Conservation (phyloP, 2,797 vertebrate genomes). For the Melanotaenia parkinsoni region DNA sequence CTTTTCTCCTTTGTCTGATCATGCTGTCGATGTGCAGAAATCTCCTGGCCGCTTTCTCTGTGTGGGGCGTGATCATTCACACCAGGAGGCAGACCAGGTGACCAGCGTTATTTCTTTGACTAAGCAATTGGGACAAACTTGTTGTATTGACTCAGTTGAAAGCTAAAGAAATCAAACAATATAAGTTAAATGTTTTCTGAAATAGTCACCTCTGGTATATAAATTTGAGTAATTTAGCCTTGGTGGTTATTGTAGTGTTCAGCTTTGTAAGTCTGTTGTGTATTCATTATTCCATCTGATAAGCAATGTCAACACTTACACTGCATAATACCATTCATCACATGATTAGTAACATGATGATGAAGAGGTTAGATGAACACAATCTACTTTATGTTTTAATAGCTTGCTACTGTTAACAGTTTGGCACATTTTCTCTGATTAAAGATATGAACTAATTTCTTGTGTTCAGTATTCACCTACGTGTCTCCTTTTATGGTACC, state of each 20-base stretch:
- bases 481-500: slow-evolving; percentile 9
- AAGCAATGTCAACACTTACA: slow-evolving; percentile 19
- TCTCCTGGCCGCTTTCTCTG: slow-evolving; percentile 72
- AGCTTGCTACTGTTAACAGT: slow-evolving; percentile 77
- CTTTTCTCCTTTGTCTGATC: slow-evolving; percentile 75
- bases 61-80: slow-evolving; percentile 71
- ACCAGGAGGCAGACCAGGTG: slow-evolving; percentile 78
- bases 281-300: slow-evolving; percentile 34
- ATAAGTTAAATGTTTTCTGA: slow-evolving; percentile 12
- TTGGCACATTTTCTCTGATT: slow-evolving; percentile 82
- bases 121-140: slow-evolving; percentile 52
- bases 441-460: slow-evolving; percentile 75
- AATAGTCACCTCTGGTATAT: slow-evolving; percentile 18
- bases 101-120: slow-evolving; percentile 71
- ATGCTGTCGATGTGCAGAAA: slow-evolving; percentile 78
- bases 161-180: slow-evolving; percentile 7
- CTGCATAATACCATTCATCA: slow-evolving; percentile 36
- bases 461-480: slow-evolving; percentile 64
- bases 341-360: slow-evolving; percentile 31
- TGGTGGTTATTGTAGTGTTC: slow-evolving; percentile 23
- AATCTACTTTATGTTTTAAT: slow-evolving; percentile 33
- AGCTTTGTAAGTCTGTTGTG: slow-evolving; percentile 26
- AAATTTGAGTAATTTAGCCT: slow-evolving; percentile 22
- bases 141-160: slow-evolving; percentile 15
- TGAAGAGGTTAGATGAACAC: slow-evolving; percentile 38